Conservation (phyloP, 2,113 vertebrate species). For the Caloenas nicobarica region DNA sequence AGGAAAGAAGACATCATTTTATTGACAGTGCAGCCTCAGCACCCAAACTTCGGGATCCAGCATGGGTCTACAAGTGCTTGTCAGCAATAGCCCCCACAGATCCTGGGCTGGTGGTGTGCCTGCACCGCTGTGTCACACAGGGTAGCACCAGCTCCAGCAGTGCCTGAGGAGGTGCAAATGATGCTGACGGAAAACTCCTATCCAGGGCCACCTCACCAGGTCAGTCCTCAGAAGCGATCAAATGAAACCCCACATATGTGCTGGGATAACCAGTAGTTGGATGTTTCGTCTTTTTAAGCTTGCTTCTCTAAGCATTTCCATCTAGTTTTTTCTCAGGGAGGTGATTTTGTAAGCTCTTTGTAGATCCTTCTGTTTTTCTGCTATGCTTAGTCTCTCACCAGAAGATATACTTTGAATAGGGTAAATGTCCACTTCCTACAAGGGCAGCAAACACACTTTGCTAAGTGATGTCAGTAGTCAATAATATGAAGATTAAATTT, state of each 20-base stretch:
- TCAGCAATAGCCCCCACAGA: neutral
- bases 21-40: neutral
- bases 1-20: neutral
- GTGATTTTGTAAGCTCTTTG: neutral
- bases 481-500: neutral
- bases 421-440: neutral
- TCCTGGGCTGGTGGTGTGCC: neutral
- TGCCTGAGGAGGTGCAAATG: neutral
- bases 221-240: neutral
- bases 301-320: neutral
- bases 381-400: neutral
- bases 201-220: neutral
- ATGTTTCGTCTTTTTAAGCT: neutral
- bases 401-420: neutral
- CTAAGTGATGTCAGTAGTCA: neutral
- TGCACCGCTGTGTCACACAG: neutral
- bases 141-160: neutral
- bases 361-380: neutral
- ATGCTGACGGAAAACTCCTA: neutral
- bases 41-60: neutral
- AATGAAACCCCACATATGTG: neutral
- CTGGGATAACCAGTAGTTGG: neutral
- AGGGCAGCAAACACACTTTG: neutral
- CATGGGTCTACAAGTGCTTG: rapidly evolving
- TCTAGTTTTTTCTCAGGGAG: neutral